Percentiles rank a stretch among this genome's conserved stretches.
These are phyloP conservation scores for Microplitis manilae DNA, from an alignment of 2,888 invertebrate species.

Conservation along the genomic window DNA sequence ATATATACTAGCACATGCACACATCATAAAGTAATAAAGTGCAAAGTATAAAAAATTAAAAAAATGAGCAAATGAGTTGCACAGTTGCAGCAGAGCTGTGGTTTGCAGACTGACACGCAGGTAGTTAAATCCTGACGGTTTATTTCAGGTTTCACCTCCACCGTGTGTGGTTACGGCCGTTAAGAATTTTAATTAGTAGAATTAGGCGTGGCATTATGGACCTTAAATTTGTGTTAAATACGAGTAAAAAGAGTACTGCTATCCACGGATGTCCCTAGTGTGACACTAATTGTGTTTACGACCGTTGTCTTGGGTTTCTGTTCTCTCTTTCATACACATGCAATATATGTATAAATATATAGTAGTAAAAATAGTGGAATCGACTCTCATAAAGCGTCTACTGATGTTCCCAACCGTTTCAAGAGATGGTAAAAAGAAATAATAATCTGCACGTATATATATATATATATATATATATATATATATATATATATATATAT, in stretches of 20 bases:
- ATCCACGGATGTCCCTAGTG: conserved; percentile 44
- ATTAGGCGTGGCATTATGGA: conserved; percentile 62
- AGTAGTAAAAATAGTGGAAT: neutral
- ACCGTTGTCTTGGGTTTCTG: conserved; percentile 50
- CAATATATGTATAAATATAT: neutral
- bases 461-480: neutral
- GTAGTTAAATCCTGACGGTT: conserved; percentile 30
- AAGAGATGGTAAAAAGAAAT: neutral
- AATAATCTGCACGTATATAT: neutral
- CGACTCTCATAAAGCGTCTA: conserved; percentile 18
- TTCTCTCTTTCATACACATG: conserved; percentile 12
- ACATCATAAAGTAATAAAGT: conserved; percentile 1
- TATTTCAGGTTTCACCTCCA: conserved; percentile 27
- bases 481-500: neutral
- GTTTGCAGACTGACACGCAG: conserved; percentile 8
- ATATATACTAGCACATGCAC: neutral
- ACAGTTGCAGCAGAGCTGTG: conserved; percentile 21
- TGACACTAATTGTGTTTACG: conserved; percentile 67
- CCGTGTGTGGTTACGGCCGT: conserved; percentile 54
- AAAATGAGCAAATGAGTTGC: conserved; percentile 20
- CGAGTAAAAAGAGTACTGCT: conserved; percentile 45
- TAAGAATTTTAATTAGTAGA: conserved; percentile 66
- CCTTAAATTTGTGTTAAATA: conserved; percentile 63
- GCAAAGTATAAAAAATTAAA: neutral
- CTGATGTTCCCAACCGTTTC: neutral